These are phyloP conservation scores for Andrena bicolor DNA, from an alignment of 2,888 invertebrate species.

Conservation along the genomic window DNA sequence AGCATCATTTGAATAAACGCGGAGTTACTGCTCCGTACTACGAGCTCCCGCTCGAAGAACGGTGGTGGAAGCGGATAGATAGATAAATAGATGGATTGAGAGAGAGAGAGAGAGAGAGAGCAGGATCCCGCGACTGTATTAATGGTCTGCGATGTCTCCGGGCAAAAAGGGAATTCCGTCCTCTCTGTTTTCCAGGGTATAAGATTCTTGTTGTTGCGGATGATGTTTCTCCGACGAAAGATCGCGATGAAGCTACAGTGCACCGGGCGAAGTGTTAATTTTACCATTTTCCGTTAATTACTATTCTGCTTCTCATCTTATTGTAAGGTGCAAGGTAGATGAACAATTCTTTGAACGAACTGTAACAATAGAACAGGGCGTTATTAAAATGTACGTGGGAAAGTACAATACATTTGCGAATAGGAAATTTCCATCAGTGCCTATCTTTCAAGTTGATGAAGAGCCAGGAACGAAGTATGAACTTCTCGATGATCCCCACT, in stretches of 20 bases:
- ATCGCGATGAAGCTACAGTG: slow-evolving; percentile 10
- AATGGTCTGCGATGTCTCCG: slow-evolving; percentile 66
- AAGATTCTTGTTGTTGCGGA: slow-evolving; percentile 37
- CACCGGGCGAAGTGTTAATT: slow-evolving; percentile 1
- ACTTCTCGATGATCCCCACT: too few species aligned
- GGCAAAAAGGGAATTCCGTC: slow-evolving; percentile 38
- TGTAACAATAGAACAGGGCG: too few species aligned
- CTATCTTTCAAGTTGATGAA: too few species aligned
- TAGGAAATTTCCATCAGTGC: too few species aligned
- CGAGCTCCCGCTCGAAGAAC: slow-evolving; percentile 12
- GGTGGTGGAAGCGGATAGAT: slow-evolving; percentile 11
- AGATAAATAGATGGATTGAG: slow-evolving; percentile 32
- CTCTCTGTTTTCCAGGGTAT: slow-evolving; percentile 26
- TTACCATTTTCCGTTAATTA: too few species aligned
- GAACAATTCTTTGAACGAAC: too few species aligned
- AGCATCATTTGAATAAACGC: slow-evolving; percentile 83
- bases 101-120: not conserved
- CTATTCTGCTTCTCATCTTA: too few species aligned
- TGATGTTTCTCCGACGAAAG: slow-evolving; percentile 28
- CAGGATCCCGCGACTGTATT: slow-evolving; percentile 62
- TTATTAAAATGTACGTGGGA: too few species aligned
- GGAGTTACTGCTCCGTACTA: slow-evolving; percentile 77
- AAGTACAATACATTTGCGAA: too few species aligned
- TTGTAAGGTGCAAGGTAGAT: too few species aligned
- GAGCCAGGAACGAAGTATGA: too few species aligned